A percentile compares a stretch with the other conserved stretches of the same genome.
Evolutionary conservation across 2,797 vertebrate genomes (phyloP).

Genomic region (Enteromius argenteus): DNA sequence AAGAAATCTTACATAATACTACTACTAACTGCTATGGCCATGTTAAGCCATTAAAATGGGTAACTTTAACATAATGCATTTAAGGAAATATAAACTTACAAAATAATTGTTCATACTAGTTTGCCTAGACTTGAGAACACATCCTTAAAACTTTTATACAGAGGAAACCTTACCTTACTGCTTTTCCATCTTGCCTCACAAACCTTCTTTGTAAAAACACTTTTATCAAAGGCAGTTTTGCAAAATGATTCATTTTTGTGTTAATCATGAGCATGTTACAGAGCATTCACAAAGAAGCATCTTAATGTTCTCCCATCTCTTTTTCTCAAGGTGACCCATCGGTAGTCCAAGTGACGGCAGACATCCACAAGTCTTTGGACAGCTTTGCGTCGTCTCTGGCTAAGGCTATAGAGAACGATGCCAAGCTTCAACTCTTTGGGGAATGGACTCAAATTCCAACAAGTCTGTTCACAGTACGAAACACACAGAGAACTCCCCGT

Average conservation of each 20-base stretch:
- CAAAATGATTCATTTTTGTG: neutral
- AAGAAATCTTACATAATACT: neutral
- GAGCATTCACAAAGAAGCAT: neutral
- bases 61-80: neutral
- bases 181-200: neutral
- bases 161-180: neutral
- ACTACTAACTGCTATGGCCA: neutral
- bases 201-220: neutral
- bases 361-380: conserved; percentile 91
- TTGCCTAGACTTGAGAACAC: neutral
- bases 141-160: neutral
- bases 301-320: neutral
- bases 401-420: conserved; percentile 92
- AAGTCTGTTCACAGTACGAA: conserved; percentile 72
- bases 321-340: conserved; percentile 58
- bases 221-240: neutral
- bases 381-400: conserved; percentile 91
- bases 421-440: conserved; percentile 91
- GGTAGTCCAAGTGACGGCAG: conserved; percentile 84
- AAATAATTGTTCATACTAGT: neutral
- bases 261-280: neutral
- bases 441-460: conserved; percentile 77
- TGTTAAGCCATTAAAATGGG: neutral
- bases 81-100: neutral
- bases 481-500: conserved; percentile 76